Conservation (phyloP, 2,888 invertebrate species). For the Corbicula japonica region DNA sequence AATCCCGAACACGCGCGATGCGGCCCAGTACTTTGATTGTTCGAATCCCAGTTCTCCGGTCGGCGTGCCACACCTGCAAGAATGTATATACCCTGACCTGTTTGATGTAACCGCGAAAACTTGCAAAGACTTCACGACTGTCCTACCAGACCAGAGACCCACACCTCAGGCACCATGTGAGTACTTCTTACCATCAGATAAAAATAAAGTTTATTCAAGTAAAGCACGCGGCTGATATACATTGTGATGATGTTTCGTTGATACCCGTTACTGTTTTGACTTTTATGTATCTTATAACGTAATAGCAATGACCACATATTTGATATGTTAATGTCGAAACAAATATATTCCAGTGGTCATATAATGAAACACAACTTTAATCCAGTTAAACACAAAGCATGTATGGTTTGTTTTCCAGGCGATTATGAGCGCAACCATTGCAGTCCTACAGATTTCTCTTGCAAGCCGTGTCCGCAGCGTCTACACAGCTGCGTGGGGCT, state of each 20-base stretch:
- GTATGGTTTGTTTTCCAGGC: slow-evolving; percentile 35
- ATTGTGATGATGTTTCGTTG: too few species aligned
- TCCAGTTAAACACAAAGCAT: too few species aligned
- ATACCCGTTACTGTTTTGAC: too few species aligned
- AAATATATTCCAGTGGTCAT: too few species aligned
- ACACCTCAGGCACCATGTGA: slow-evolving; percentile 72
- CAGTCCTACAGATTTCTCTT: slow-evolving; percentile 28
- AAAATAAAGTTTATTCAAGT: too few species aligned
- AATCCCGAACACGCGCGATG: slow-evolving; percentile 48
- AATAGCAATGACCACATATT: too few species aligned
- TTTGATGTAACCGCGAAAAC: slow-evolving; percentile 60
- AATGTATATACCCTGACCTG: slow-evolving; percentile 76
- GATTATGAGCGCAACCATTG: slow-evolving; percentile 61
- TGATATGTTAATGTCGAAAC: too few species aligned
- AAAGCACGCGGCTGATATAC: too few species aligned
- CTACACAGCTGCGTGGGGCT: slow-evolving; percentile 69
- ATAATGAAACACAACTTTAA: too few species aligned
- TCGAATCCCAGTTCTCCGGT: slow-evolving; percentile 59
- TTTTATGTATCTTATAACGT: too few species aligned
- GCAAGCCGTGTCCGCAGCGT: slow-evolving; percentile 68
- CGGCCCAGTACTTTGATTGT: slow-evolving; percentile 74
- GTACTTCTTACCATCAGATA: slow-evolving; percentile 14
- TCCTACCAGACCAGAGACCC: slow-evolving; percentile 58
- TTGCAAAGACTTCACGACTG: slow-evolving; percentile 72
- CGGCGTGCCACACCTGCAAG: slow-evolving; percentile 66